Evolutionary conservation across 2,113 vertebrate species (phyloP), one percentile per base, ranked within the genome.

Genomic region (Aptenodytes patagonicus): DNA sequence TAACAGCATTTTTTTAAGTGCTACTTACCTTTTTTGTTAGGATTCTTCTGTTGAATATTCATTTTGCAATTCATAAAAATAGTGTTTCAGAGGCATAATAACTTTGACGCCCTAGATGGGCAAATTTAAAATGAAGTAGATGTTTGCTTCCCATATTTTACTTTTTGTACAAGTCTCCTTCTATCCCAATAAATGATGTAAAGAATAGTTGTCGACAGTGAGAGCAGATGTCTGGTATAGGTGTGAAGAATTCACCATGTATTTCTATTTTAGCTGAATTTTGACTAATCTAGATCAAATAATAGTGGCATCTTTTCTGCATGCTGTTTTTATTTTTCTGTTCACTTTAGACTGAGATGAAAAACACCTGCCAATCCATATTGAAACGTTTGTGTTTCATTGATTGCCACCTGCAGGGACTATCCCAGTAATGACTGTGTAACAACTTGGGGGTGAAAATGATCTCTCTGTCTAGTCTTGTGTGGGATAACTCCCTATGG

Each of bases 391-490:
- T 97, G 36, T 91, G 81, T 96, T 92, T 62, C 95, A 96, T 95
- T 97, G 97, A 98, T 97, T 95, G 87, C 61, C 94, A 61, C 93
- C 95, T 95, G 44, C 90, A 85, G 97, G 25, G 60, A 85, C 96
- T 96, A 66, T 94, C 78, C 82, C 24, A 44, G 58, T 95, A 95
- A 97, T 96, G 91, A 83, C 94, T 76, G 60, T 86, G 89, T 72
- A 92, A 96, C 94, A 89, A 88, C 69, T 31, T 92, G 71, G 82
- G 72, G 80, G 78, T 93, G 93, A 94, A 96, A 97, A 96, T 95
- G 87, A 94, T 98, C 96, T 97, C 92, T 96, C 95, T 96, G 80
- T 89, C 92, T 94, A 47, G 70, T 93, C 87, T 95, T 83, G 51
- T 86, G 92, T 93, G 78, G 85, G 44, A 81, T 94, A 85, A 85